A percentile compares a stretch with the other conserved stretches of the same genome.
Conservation (phyloP, 2,888 invertebrate genomes). For the Caenorhabditis doughertyi region DNA sequence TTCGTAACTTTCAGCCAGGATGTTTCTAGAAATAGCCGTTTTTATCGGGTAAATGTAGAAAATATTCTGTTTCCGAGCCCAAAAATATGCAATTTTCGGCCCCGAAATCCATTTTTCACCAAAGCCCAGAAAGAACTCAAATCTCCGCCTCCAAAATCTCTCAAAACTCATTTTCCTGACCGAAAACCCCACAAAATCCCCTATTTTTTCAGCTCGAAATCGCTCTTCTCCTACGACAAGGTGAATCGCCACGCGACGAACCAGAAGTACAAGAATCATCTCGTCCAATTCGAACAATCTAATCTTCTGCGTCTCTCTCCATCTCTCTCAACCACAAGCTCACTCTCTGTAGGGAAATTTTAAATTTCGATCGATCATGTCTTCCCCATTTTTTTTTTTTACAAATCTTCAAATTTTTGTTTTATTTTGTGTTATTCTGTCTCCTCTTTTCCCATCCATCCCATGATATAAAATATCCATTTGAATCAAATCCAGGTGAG, state of each 20-base stretch:
- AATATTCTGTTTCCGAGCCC: no score
- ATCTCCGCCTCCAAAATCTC: no score
- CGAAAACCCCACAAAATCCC: neutral
- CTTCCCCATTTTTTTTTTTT: neutral
- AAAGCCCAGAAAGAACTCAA: no score
- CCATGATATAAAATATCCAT: conserved; percentile 15
- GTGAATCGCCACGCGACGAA: conserved; percentile 34
- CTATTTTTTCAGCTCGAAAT: conserved; percentile 62
- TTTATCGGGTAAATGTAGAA: no score
- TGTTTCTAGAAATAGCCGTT: no score
- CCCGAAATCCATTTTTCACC: no score
- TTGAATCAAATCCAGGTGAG: conserved; percentile 51
- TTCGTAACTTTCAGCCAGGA: no score
- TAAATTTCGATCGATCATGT: no score
- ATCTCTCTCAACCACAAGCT: neutral
- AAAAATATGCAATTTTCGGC: no score
- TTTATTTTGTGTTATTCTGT: no score
- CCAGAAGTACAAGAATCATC: conserved; percentile 32
- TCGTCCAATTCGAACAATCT: conserved; percentile 56
- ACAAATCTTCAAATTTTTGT: neutral
- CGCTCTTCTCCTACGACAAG: conserved; percentile 40
- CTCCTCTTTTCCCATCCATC: neutral
- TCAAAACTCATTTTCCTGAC: neutral
- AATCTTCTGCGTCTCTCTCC: neutral
- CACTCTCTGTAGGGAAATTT: conserved; percentile 1